A percentile compares a stretch with the other conserved stretches of the same genome.
These are phyloP conservation scores for Microplitis demolitor DNA, from an alignment of 1,140 invertebrate genomes.

Conservation along the genomic window DNA sequence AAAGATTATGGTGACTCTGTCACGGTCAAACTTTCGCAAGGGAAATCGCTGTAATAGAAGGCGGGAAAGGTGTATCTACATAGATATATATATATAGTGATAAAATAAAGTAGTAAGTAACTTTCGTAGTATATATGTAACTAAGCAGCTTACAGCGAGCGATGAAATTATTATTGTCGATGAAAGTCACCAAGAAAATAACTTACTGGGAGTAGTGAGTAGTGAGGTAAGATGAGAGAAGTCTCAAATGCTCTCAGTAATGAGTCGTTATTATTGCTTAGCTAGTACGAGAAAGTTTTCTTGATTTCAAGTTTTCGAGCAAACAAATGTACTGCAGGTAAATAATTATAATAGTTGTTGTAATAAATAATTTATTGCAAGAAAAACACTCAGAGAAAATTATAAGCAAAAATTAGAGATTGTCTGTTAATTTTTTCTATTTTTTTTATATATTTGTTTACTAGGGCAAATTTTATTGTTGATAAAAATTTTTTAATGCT, in stretches of 20 bases:
- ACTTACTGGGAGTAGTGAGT: background rate
- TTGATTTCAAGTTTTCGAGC: background rate
- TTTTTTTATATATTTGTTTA: too few species aligned
- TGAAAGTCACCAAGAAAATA: constrained; percentile 42
- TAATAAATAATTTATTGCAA: background rate
- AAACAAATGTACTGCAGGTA: background rate
- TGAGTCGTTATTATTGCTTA: constrained; percentile 34
- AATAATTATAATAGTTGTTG: too few species aligned
- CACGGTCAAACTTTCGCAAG: constrained; percentile 46
- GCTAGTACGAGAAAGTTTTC: constrained; percentile 45
- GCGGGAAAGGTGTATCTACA: background rate
- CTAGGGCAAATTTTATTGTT: too few species aligned
- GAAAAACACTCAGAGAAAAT: background rate
- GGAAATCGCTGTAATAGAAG: constrained; percentile 21
- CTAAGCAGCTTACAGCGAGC: background rate
- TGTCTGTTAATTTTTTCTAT: too few species aligned
- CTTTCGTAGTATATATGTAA: too few species aligned
- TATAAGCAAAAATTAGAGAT: too few species aligned
- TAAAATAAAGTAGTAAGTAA: background rate
- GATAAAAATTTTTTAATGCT: too few species aligned
- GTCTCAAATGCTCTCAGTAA: constrained; percentile 44
- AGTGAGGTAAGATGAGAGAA: constrained; percentile 44
- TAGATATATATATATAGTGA: background rate
- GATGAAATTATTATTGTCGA: constrained; percentile 1
- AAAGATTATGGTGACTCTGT: constrained; percentile 16